Conservation (phyloP, 1,140 invertebrate genomes). For the Drosophila repletoides region DNA sequence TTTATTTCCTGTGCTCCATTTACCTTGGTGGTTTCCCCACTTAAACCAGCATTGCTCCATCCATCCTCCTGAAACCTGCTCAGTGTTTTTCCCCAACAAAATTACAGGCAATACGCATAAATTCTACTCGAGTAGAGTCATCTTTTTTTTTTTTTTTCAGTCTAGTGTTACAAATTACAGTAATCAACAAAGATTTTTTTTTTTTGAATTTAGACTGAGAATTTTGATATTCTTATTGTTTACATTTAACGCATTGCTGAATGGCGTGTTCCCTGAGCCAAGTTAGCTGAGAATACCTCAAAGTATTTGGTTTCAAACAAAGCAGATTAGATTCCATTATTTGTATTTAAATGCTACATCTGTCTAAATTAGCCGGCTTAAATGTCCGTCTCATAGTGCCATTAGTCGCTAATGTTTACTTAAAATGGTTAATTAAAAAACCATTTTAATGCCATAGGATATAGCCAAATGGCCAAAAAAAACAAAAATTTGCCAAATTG, state of each 20-base stretch:
- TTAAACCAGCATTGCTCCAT: too few relatives aligned
- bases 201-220: too few relatives aligned
- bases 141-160: background rate
- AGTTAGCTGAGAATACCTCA: background rate
- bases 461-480: too few relatives aligned
- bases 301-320: constrained; percentile 14
- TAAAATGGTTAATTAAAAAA: constrained; percentile 71
- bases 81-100: constrained; percentile 37
- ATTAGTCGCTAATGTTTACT: constrained; percentile 53
- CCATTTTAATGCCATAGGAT: constrained; percentile 49
- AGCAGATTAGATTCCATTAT: too few relatives aligned
- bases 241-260: constrained; percentile 23
- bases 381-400: constrained; percentile 11
- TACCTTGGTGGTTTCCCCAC: constrained; percentile 16
- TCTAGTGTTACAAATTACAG: background rate
- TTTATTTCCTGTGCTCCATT: background rate
- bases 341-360: constrained; percentile 7
- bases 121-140: background rate
- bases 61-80: too few relatives aligned
- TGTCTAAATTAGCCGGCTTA: constrained; percentile 22
- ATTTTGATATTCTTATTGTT: too few relatives aligned
- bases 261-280: constrained; percentile 17
- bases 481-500: constrained; percentile 6
- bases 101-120: background rate
- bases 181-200: background rate